Conservation (phyloP, 2,888 invertebrate species). For the Lepidonotus clava region DNA sequence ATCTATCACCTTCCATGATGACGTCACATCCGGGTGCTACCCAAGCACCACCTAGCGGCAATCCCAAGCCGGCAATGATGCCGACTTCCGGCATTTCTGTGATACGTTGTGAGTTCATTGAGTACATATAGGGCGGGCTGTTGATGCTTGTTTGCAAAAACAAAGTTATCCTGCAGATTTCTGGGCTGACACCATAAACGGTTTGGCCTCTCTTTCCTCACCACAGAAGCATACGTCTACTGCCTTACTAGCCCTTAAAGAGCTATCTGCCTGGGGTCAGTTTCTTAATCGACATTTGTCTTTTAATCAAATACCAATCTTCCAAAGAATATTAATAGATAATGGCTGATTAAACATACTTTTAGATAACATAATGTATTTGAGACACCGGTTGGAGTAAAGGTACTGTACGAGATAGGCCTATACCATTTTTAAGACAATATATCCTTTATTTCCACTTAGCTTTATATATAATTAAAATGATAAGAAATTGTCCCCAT, state of each 20-base stretch:
- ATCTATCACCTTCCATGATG: not conserved
- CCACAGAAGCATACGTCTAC: not conserved
- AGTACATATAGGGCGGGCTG: slow-evolving; percentile 53
- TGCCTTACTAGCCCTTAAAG: not conserved
- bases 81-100: slow-evolving; percentile 22
- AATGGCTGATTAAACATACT: too few relatives aligned
- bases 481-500: too few relatives aligned
- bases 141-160: slow-evolving; percentile 52
- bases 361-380: too few relatives aligned
- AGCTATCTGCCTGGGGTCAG: not conserved
- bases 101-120: slow-evolving; percentile 56
- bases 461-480: too few relatives aligned
- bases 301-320: too few relatives aligned
- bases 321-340: too few relatives aligned
- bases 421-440: too few relatives aligned
- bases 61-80: slow-evolving; percentile 8
- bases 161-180: slow-evolving; percentile 34
- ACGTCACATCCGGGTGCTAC: not conserved
- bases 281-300: too few relatives aligned
- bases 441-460: too few relatives aligned
- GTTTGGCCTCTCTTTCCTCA: not conserved
- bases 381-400: too few relatives aligned
- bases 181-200: not conserved
- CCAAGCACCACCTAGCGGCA: not conserved
- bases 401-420: too few relatives aligned